phyloP scores from a whole-genome alignment of 2,797 vertebrate species.

The Megalops cyprinoides region DNA sequence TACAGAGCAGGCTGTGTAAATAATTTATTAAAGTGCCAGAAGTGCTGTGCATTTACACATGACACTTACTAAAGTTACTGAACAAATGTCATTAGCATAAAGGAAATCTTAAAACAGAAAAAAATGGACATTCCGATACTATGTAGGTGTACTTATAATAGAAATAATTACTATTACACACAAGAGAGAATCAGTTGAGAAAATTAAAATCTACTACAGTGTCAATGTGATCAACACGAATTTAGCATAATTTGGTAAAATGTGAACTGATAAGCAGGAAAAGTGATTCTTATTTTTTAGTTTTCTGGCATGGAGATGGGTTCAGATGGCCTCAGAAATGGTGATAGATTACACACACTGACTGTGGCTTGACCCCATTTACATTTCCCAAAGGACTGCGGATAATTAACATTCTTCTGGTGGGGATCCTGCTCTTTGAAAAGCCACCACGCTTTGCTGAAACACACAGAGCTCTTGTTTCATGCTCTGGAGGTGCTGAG shows the following conservation, averaged over 20 bases:
- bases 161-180: not conserved
- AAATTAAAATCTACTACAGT: not conserved
- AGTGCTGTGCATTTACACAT: not conserved
- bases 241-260: not conserved
- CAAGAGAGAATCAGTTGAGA: too few relatives aligned
- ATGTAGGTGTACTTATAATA: too few relatives aligned
- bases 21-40: not conserved
- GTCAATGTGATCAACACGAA: not conserved
- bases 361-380: slow-evolving; percentile 34
- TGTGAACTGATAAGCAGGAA: not conserved
- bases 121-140: too few relatives aligned
- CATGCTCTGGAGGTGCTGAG: slow-evolving; percentile 51
- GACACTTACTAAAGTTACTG: not conserved
- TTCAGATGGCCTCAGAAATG: slow-evolving; percentile 30
- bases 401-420: slow-evolving; percentile 70
- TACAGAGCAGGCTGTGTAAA: too few relatives aligned
- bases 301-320: slow-evolving; percentile 19
- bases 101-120: not conserved
- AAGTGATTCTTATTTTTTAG: slow-evolving; percentile 4
- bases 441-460: slow-evolving; percentile 60
- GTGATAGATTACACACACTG: slow-evolving; percentile 27
- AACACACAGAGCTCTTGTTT: slow-evolving; percentile 66
- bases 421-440: slow-evolving; percentile 57
- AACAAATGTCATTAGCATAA: not conserved
- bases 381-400: slow-evolving; percentile 56